Base-by-base conservation (phyloP, 2,797 vertebrate species). In the Pteronotus mesoamericanus region DNA sequence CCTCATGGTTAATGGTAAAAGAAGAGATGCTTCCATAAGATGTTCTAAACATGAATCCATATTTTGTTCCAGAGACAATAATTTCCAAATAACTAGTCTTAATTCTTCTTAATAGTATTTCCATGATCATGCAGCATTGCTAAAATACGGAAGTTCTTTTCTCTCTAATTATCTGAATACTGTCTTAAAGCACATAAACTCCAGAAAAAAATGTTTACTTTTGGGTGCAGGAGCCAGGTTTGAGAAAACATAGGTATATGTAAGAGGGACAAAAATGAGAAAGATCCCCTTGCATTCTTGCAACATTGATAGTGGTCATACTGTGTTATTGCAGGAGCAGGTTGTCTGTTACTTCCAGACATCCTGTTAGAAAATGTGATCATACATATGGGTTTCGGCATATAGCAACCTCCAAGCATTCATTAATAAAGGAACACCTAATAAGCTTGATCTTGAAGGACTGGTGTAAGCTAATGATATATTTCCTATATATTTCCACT, bases 401-500 rank as follows among this genome's bases (percentile, higher is more conserved):
- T 53, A 86, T 26, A 79, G 46, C 83, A 86, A 32, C 19, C 85
- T 44, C 14, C n/a, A 14, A 29, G 46, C 29, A 14, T 66, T 59
- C 48, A 68, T 87, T 94, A 97, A 94, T 95, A 86, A 97, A 93
- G 96, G 53, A 72, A 82, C 7, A 96, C 16, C 69, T 91, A 90
- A 95, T 72, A 96, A 98, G 96, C 90, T 97, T 97, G 95, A 91
- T 97, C 95, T 87, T 83, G 46, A 97, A 97, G 61, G 93, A 69
- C 91, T 98, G 80, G 42, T 24, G 39, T 80, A 91, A 96, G 74
- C 94, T 97, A 98, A 98, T 97, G 96, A 96, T 97, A 72, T 90
- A 91, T 92, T 96, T 97, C 77, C 90, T 93, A 2, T 71, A 68
- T 96, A 95, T 91, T 85, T 92, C 86, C 87, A 83, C 57, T 89